Evolutionary conservation across 2,888 invertebrate species (phyloP).

Genomic region (Ditylenchus weischeri): DNA sequence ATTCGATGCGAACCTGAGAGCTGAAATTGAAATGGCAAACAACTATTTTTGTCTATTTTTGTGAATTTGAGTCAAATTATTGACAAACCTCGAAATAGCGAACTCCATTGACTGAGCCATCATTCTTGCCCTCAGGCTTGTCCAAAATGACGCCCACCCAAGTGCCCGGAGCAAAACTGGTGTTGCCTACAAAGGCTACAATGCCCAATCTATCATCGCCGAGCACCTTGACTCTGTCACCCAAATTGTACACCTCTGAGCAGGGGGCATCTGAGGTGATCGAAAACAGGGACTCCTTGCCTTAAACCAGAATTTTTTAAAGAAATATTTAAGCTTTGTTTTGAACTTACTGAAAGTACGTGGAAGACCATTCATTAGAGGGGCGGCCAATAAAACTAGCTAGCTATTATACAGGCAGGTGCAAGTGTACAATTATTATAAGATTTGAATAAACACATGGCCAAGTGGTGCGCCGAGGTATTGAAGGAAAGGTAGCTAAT

Average conservation of each 20-base stretch:
- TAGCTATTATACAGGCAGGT: too few species aligned
- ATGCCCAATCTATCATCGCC: slow-evolving; percentile 21
- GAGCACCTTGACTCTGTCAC: slow-evolving; percentile 16
- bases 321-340: background rate
- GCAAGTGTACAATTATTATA: background rate
- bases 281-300: slow-evolving; percentile 24
- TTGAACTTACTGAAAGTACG: background rate
- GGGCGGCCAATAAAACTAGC: too few species aligned
- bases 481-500: too few species aligned
- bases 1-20: too few species aligned
- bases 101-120: slow-evolving; percentile 87
- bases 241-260: slow-evolving; percentile 19
- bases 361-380: slow-evolving; percentile 6
- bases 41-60: too few species aligned
- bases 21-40: too few species aligned
- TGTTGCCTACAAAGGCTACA: slow-evolving; percentile 85
- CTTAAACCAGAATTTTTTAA: slow-evolving; percentile 2
- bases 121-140: slow-evolving; percentile 92
- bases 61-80: slow-evolving; percentile 4
- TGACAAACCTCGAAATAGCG: slow-evolving; percentile 23
- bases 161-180: slow-evolving; percentile 85
- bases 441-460: background rate
- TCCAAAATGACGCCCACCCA: slow-evolving; percentile 96
- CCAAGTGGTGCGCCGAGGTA: background rate
- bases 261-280: slow-evolving; percentile 18